phyloP scores from a whole-genome alignment of 2,888 invertebrate species.

The Glyphotaelius pellucidus region DNA sequence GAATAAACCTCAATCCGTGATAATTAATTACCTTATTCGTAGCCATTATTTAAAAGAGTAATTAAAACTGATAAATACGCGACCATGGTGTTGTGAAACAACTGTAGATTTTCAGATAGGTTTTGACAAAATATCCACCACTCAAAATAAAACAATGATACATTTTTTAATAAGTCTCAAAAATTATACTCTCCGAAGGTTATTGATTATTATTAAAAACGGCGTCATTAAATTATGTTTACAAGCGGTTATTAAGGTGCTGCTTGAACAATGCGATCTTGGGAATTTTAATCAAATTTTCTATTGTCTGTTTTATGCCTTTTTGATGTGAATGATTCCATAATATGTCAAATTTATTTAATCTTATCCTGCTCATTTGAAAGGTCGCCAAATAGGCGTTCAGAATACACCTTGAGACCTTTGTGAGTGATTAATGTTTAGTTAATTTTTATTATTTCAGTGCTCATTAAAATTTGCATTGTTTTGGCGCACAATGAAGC shows the following conservation, averaged over 20 bases:
- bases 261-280: conserved; percentile 37
- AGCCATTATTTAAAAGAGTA: conserved; percentile 23
- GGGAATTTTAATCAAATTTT: conserved; percentile 16
- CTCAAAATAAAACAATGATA: conserved; percentile 41
- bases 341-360: conserved; percentile 35
- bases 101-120: conserved; percentile 34
- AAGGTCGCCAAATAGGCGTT: conserved; percentile 28
- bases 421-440: conserved; percentile 21
- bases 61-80: conserved; percentile 45
- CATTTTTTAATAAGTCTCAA: conserved; percentile 27
- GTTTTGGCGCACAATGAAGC: not conserved
- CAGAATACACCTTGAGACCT: conserved; percentile 9
- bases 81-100: conserved; percentile 34
- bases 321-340: conserved; percentile 33
- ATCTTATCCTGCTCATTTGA: conserved; percentile 24
- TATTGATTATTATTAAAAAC: conserved; percentile 37
- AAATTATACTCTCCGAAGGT: conserved; percentile 1
- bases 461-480: conserved; percentile 14
- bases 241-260: conserved; percentile 25
- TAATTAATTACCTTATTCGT: conserved; percentile 33
- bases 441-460: conserved; percentile 18
- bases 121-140: conserved; percentile 42
- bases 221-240: conserved; percentile 34
- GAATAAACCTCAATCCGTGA: conserved; percentile 29
- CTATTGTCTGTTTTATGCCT: conserved; percentile 25